Evolutionary conservation across 2,113 vertebrate genomes (phyloP).

Genomic region (Murina feae): DNA sequence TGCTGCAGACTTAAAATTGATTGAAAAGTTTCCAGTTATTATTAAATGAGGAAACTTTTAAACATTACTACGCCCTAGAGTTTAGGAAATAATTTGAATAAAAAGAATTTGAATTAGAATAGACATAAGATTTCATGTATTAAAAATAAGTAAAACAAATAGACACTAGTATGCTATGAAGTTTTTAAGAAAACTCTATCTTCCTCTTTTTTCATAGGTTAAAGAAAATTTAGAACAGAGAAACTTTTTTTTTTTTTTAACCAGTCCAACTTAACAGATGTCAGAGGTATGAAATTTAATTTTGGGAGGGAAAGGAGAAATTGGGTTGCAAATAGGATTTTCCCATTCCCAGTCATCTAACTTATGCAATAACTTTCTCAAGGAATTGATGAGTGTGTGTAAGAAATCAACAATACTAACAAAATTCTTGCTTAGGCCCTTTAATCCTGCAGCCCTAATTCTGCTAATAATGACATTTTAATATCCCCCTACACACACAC

Average conservation of each 20-base stretch:
- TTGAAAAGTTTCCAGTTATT: not conserved
- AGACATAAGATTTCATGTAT: conserved; percentile 13
- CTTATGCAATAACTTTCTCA: not conserved
- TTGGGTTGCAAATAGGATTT: not conserved
- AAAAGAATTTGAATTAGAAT: conserved; percentile 31
- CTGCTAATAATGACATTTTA: not conserved
- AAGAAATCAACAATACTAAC: conserved; percentile 14
- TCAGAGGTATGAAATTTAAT: not conserved
- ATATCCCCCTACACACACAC: not conserved
- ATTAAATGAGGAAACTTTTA: not conserved
- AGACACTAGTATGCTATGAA: not conserved
- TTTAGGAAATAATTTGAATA: conserved; percentile 35
- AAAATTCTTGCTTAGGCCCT: not conserved
- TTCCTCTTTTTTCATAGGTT: not conserved
- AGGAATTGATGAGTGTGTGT: not conserved
- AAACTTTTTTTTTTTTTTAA: not conserved
- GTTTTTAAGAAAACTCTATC: not conserved
- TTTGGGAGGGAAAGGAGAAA: not conserved
- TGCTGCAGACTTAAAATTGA: conserved; percentile 8
- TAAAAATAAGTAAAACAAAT: not conserved
- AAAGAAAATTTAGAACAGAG: not conserved
- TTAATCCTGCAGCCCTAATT: not conserved
- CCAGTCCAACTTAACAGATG: not conserved
- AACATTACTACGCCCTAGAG: not conserved
- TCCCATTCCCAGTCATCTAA: not conserved